Base-by-base conservation (phyloP, 1,140 invertebrate genomes). In the Tyrophagus putrescentiae region DNA sequence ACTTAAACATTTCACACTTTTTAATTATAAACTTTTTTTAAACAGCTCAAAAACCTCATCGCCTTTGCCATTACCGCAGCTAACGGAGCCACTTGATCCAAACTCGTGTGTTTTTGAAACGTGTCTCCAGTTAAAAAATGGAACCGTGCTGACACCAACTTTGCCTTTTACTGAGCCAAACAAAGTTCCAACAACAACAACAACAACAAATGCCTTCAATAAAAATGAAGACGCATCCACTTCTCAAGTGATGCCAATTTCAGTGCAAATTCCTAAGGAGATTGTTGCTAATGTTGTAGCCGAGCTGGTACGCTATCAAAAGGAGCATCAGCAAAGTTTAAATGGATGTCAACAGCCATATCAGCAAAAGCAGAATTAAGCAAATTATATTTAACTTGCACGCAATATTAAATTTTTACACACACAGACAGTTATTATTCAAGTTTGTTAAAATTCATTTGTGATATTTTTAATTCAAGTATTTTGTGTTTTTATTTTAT, bases 221-320 rank as follows among this genome's bases (percentile, higher is more conserved):
- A 13, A 39, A 13, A 39, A 39, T 39, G 36, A 21, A 13, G 13
- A 13, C 13, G 36, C 36, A 13, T 39, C 13, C 21, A 21, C 13
- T 21, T 7, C 23, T 7, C 9, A 7, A 21, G 13, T 48, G 7
- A 21, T 7, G 7, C 45, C 45, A 7, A 48, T 48, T 29, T 21
- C 7, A 18, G 45, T 48, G 31, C 7, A 48, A 18, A 48, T 48
- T 7, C 45, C 45, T 21, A 48, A 48, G 18, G 7, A 48, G 13
- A 7, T 48, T 6, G 45, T 48, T 7, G 7, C 7, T 7, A 48
- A 18, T 21, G 45, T 48, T 7, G 45, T 48, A 25, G 45, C 45
- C 45, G 45, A 48, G 13, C 31, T 48, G 18, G 45, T 48, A 21
- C 45, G 18, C 7, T 48, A 48, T 48, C 45, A 48, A 48, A 13